Conservation (phyloP, 1,140 invertebrate species). For the Ceratitis capitata region DNA sequence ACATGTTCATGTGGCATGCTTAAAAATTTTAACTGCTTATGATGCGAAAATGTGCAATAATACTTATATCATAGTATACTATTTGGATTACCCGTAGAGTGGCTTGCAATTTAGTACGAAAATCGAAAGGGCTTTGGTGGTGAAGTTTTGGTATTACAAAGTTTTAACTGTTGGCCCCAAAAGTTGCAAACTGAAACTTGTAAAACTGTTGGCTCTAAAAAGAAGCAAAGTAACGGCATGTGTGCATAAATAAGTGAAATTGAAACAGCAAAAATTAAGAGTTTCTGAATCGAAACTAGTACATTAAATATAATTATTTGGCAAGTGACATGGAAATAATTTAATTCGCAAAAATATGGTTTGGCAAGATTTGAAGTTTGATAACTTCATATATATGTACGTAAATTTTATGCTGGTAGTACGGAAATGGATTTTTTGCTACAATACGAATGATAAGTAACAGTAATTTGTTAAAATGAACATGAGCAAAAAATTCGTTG, state of each 20-base stretch:
- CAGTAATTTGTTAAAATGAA: no score
- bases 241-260: background rate
- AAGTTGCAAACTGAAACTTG: background rate
- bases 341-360: background rate
- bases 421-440: no score
- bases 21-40: no score
- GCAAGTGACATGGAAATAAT: conserved; percentile 32
- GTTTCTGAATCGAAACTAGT: no score
- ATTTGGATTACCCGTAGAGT: background rate
- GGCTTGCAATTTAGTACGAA: conserved; percentile 1
- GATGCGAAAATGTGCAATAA: background rate
- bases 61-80: background rate
- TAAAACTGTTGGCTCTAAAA: background rate
- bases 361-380: background rate
- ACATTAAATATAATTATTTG: background rate
- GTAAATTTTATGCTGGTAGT: background rate
- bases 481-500: no score
- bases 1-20: no score
- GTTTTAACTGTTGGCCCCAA: conserved; percentile 14
- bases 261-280: background rate
- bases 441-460: no score
- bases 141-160: background rate
- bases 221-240: background rate
- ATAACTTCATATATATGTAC: background rate
- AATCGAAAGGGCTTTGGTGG: background rate